Evolutionary conservation across 2,797 vertebrate genomes (phyloP), one percentile per base, ranked within the genome.

Genomic region (Chaetophractus vellerosus): DNA sequence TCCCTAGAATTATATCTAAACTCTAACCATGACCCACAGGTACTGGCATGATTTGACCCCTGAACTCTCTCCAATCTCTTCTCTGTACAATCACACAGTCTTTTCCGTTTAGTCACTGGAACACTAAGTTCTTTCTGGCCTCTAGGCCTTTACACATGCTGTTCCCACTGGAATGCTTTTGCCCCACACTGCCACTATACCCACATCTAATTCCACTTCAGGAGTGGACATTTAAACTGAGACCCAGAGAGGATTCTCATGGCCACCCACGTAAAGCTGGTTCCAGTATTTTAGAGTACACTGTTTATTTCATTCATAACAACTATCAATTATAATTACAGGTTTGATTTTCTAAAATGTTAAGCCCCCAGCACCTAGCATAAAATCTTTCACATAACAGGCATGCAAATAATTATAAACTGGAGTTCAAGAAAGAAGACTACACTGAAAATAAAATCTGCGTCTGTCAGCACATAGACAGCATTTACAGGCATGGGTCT

Each of bases 61-160:
- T 66, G 15, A 95, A 80, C 26, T 57, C 64, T 87, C 33, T 93
- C 81, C 45, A 75, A 64, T 66, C 61, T 78, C 63, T 82, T 82
- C 52, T 89, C 72, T 71, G 23, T 31, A 85, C 21, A 83, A 90
- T 50, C 33, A 75, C n/a, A 80, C 76, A 59, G 55, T 92, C 61
- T 90, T 94, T 94, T 84, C 76, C 41, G 52, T 69, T 93, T 89
- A 87, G 33, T 95, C 87, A 68, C 63, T 82, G 64, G 31, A 91
- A 84, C 26, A 84, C 63, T 57, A 59, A 82, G 50, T 82, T 78
- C 72, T 88, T 90, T 97, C 89, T 95, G 38, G 52, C 41, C 59
- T 75, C 71, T 38, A 84, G 76, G 69, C 11, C 2, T 66, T 68
- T 87, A 33, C 41, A 76, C 78, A 38, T 79, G 59, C 52, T 88